phyloP scores from a whole-genome alignment of 2,888 invertebrate genomes.

The Aphodius granarius region DNA sequence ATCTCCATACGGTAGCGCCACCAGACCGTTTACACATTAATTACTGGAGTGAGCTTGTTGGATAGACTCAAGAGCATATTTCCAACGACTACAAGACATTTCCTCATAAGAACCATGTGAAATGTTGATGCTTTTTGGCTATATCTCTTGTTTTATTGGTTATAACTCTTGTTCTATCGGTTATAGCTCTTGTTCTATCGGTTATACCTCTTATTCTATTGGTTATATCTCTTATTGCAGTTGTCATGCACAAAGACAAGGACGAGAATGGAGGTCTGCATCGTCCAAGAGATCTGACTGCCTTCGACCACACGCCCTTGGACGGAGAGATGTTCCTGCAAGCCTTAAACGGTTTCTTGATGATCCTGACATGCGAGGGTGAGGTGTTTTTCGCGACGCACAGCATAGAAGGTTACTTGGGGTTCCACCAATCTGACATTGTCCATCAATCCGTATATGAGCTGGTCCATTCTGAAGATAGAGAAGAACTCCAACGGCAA shows the following conservation, averaged over 20 bases:
- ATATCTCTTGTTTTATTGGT: conserved; percentile 1
- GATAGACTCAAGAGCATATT: not conserved
- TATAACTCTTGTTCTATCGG: not conserved
- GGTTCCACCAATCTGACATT: conserved; percentile 99
- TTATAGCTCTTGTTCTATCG: not conserved
- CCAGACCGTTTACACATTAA: not conserved
- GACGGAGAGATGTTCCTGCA: conserved; percentile 96
- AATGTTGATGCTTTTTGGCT: not conserved
- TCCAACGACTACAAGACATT: not conserved
- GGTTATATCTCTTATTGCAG: conserved; percentile 61
- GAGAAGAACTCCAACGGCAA: conserved; percentile 95
- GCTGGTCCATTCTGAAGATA: conserved; percentile 97
- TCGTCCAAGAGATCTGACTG: conserved; percentile 75
- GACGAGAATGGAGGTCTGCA: conserved; percentile 70
- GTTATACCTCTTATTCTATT: not conserved
- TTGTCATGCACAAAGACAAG: conserved; percentile 94
- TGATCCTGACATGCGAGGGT: conserved; percentile 98
- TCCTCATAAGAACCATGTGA: not conserved
- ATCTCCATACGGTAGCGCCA: not conserved
- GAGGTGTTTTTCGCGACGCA: conserved; percentile 99
- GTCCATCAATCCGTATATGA: conserved; percentile 99
- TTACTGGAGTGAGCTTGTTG: not conserved
- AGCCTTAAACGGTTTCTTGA: conserved; percentile 99
- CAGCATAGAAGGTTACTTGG: conserved; percentile 99
- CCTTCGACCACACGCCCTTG: conserved; percentile 87